phyloP scores from a whole-genome alignment of 1,140 invertebrate species.

The Drosophila bocqueti region DNA sequence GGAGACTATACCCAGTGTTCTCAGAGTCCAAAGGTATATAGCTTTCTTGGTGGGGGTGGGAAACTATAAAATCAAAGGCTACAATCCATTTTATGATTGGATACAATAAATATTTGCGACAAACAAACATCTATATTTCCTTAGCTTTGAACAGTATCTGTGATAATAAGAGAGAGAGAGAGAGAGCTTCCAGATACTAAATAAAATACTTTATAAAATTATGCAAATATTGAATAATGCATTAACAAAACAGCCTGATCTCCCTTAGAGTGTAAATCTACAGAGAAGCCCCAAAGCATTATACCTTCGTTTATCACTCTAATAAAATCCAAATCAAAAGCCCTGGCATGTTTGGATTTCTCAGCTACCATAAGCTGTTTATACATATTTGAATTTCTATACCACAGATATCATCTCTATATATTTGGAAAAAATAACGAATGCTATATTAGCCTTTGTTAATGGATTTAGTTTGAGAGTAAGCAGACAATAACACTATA shows the following conservation, averaged over 20 bases:
- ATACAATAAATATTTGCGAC: conserved; percentile 1
- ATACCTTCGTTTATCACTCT: conserved; percentile 5
- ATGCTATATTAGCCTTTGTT: conserved; percentile 4
- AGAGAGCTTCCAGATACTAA: neutral
- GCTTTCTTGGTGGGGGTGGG: conserved; percentile 15
- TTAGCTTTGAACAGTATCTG: neutral
- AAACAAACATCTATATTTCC: neutral
- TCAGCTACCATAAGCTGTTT: conserved; percentile 11
- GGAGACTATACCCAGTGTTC: conserved; percentile 17
- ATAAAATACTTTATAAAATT: neutral
- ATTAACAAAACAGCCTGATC: neutral
- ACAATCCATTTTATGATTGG: neutral
- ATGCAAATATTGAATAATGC: neutral
- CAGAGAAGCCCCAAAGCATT: neutral
- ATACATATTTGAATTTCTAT: conserved; percentile 22
- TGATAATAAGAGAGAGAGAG: neutral
- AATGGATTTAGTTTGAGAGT: conserved; percentile 2
- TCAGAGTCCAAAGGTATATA: conserved; percentile 33
- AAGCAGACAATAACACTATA: conserved; percentile 2
- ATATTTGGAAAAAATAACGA: neutral
- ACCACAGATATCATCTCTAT: neutral
- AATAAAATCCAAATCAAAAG: conserved; percentile 12
- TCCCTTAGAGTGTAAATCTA: neutral
- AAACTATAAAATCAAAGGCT: conserved; percentile 13
- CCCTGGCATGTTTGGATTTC: neutral